Percentiles rank a stretch among this genome's conserved stretches.
phyloP scores from a whole-genome alignment of 2,888 invertebrate species.

The Drosophila koepferae region DNA sequence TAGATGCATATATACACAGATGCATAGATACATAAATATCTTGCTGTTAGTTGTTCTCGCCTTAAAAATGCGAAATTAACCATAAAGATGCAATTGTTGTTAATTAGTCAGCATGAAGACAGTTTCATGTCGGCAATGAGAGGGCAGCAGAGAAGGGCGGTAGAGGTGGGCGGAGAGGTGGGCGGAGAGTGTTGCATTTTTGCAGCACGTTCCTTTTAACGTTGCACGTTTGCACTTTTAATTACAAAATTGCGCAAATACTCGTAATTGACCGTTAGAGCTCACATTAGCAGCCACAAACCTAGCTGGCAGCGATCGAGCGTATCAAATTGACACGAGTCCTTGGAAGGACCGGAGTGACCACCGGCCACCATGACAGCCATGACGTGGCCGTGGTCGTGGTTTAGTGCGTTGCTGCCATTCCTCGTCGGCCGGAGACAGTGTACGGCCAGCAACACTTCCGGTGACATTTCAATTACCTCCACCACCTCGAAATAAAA shows the following conservation, averaged over 20 bases:
- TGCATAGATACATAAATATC: neutral
- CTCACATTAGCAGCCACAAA: constrained; percentile 61
- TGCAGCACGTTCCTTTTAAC: constrained; percentile 34
- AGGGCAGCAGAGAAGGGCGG: fast-evolving
- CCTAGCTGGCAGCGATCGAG: constrained; percentile 63
- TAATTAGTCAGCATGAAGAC: constrained; percentile 33
- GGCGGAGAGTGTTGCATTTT: constrained; percentile 4
- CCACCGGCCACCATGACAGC: constrained; percentile 10
- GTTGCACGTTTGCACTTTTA: constrained; percentile 58
- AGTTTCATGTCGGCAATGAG: neutral
- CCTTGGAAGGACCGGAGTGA: constrained; percentile 10
- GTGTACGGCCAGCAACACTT: constrained; percentile 80
- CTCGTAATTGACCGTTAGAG: constrained; percentile 61
- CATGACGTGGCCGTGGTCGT: constrained; percentile 16
- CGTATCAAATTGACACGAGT: constrained; percentile 54
- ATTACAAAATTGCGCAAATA: constrained; percentile 64
- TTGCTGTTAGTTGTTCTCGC: constrained; percentile 14
- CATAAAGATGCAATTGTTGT: constrained; percentile 44
- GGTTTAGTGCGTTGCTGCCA: constrained; percentile 34
- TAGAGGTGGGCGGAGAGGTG: too few species aligned
- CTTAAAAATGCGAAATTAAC: constrained; percentile 32
- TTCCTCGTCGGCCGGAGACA: constrained; percentile 68
- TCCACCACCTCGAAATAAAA: constrained; percentile 72
- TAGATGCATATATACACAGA: constrained; percentile 1
- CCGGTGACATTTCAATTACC: constrained; percentile 85